These are phyloP conservation scores for Platypus cylindrus DNA, from an alignment of 2,888 invertebrate genomes.

Conservation along the genomic window DNA sequence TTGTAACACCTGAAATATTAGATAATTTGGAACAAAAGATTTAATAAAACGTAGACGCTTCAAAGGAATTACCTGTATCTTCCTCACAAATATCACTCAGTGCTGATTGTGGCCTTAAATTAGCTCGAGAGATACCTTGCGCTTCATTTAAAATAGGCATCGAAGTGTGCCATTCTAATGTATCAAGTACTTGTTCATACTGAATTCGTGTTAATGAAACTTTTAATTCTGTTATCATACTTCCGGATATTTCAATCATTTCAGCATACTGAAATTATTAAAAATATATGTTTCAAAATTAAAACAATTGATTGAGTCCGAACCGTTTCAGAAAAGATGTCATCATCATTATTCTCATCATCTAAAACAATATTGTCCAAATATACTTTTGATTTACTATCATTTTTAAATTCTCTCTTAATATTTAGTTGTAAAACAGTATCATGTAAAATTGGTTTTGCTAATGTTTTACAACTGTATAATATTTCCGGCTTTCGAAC, in stretches of 20 bases:
- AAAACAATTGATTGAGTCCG: background rate
- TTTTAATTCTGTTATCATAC: constrained; percentile 72
- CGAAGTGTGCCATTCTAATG: constrained; percentile 37
- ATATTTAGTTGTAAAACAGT: constrained; percentile 62
- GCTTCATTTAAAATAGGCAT: constrained; percentile 29
- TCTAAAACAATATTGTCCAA: constrained; percentile 29
- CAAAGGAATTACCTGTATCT: constrained; percentile 26
- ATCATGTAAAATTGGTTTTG: constrained; percentile 81
- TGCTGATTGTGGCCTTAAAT: constrained; percentile 19
- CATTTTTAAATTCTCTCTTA: constrained; percentile 26
- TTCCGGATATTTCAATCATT: constrained; percentile 50
- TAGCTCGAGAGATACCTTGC: constrained; percentile 23
- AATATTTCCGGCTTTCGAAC: constrained; percentile 46
- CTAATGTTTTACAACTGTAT: constrained; percentile 60
- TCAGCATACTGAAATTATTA: constrained; percentile 10
- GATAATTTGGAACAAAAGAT: constrained; percentile 1
- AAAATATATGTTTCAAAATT: background rate
- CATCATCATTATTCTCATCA: constrained; percentile 20
- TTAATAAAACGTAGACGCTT: background rate
- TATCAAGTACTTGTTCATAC: constrained; percentile 80
- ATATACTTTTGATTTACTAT: constrained; percentile 13
- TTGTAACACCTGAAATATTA: constrained; percentile 28
- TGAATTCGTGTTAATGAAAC: constrained; percentile 75
- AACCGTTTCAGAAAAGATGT: background rate
- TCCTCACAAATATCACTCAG: constrained; percentile 35